Evolutionary conservation across 2,113 vertebrate species (phyloP), one percentile per base, ranked within the genome.

Genomic region (Myxocyprinus asiaticus): DNA sequence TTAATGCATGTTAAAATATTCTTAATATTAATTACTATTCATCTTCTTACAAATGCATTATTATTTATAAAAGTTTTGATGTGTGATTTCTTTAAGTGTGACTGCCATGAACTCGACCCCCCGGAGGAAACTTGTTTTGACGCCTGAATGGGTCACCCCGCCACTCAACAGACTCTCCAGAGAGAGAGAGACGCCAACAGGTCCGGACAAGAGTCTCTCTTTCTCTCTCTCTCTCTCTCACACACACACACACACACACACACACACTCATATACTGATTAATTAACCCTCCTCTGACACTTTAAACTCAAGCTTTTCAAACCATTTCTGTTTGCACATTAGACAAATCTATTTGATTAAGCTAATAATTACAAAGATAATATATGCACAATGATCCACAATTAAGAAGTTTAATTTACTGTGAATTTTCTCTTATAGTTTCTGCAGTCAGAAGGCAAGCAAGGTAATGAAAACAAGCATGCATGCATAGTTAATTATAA

Each of bases 131-230:
- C 85, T 90, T 14, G 79, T 77, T 61, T 73, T 88, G 77, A 89
- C 87, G 22, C 90, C 86, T 0, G 89, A 90, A 56, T 67, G 80
- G 58, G 76, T 45, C 12, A 58, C 56, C 9, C 5, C 77, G 8
- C 22, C 59, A 33, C 55, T 43, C 33, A 10, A 74, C 50, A 64
- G 50, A 11, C 44, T 77, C 51, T 75, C 72, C 47, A 75, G 59
- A 71, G 86, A 79, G 75, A 80, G 56, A 9, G 73, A 80, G 65
- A 87, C 85, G 45, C 86, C 78, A 14, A 81, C 88, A 91, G 89
- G 89, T 90, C 82, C 59, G 73, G 80, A 76, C 85, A 83, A n/a
- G 82, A 69, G 50, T 67, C 7, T 45, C 71, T 12, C 55, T 11
- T 50, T 42, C 62, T 1, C 22, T 33, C 22, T 33, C 22, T 33